phyloP scores from a whole-genome alignment of 1,140 invertebrate genomes.

The Calliphora vicina region DNA sequence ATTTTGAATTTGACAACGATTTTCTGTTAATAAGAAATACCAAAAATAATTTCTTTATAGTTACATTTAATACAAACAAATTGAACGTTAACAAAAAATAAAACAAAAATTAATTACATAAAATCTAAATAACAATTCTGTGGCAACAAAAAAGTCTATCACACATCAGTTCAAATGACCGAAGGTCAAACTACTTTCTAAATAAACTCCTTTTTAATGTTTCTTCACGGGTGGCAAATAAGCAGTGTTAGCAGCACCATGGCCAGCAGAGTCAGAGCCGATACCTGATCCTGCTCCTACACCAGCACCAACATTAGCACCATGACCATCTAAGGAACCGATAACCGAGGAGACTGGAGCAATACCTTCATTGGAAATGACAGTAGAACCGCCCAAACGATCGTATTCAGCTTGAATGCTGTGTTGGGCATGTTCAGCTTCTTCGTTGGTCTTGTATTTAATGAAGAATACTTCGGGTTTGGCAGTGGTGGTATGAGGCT shows the following conservation, averaged over 20 bases:
- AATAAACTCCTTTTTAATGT: neutral
- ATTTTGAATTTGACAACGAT: too few relatives aligned
- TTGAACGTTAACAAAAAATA: neutral
- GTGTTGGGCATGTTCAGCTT: conserved; percentile 46
- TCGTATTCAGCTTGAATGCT: conserved; percentile 44
- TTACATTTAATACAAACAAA: too few relatives aligned
- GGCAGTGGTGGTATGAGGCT: conserved; percentile 33
- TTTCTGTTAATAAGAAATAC: too few relatives aligned
- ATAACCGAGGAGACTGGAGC: conserved; percentile 40
- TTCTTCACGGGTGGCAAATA: conserved; percentile 32
- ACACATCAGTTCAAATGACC: conserved; percentile 24
- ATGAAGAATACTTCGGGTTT: conserved; percentile 78
- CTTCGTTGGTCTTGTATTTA: conserved; percentile 71
- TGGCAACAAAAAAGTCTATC: neutral
- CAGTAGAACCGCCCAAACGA: conserved; percentile 40
- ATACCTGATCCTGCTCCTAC: neutral
- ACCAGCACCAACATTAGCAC: neutral
- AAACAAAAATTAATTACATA: neutral
- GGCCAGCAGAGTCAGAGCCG: neutral
- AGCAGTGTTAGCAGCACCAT: neutral
- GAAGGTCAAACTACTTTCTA: conserved; percentile 18
- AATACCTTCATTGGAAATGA: conserved; percentile 39
- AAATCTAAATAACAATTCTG: neutral
- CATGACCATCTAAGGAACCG: conserved; percentile 34
- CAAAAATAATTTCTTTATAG: too few relatives aligned